These are phyloP conservation scores for Pyrocoelia pectoralis DNA, from an alignment of 2,888 invertebrate species.

Conservation along the genomic window DNA sequence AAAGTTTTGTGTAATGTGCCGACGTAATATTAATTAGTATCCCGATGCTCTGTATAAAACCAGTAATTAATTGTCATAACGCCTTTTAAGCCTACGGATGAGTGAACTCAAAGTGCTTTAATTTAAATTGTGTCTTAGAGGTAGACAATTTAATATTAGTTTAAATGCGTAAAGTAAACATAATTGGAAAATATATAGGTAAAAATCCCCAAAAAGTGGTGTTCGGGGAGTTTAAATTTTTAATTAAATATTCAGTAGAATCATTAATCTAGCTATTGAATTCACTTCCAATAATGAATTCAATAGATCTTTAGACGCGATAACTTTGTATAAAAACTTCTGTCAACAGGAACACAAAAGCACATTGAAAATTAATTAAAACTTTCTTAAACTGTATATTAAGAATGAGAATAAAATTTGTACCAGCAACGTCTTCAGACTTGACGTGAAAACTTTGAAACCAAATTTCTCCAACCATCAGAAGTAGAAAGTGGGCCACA, in stretches of 20 bases:
- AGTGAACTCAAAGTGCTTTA: no score
- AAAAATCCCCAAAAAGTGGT: neutral
- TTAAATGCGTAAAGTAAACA: neutral
- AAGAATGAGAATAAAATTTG: constrained; percentile 23
- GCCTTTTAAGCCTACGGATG: no score
- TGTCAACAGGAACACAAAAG: constrained; percentile 30
- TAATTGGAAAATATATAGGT: neutral
- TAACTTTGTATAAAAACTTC: constrained; percentile 25
- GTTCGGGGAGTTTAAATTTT: neutral
- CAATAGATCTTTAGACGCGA: constrained; percentile 24
- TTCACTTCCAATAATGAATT: constrained; percentile 24
- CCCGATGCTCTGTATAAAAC: no score
- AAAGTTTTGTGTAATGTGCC: no score
- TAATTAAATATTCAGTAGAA: constrained; percentile 24
- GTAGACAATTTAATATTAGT: neutral
- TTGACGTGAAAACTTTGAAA: constrained; percentile 22
- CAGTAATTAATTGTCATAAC: no score
- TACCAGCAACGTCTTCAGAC: constrained; percentile 27
- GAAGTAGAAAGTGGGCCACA: constrained; percentile 24
- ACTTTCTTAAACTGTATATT: constrained; percentile 22
- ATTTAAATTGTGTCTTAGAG: neutral
- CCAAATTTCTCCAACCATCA: constrained; percentile 29
- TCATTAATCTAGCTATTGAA: constrained; percentile 33
- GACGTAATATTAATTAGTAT: no score
- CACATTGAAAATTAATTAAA: constrained; percentile 33